Evolutionary conservation across 2,113 vertebrate genomes (phyloP).

Genomic region (Crotalus horridus): DNA sequence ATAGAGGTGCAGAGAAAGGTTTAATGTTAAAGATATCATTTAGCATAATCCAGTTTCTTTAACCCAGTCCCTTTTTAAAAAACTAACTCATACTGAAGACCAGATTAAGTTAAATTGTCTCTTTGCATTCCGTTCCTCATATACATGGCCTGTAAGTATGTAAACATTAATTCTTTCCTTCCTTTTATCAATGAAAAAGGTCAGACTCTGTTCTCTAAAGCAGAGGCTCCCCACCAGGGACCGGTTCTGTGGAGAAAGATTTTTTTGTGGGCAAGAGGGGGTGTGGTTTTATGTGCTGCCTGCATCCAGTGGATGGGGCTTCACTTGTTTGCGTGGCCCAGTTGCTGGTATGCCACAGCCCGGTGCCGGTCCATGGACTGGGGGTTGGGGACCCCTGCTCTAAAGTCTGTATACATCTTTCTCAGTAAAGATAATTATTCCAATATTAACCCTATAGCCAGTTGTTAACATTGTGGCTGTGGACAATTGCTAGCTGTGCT

Average conservation of each 20-base stretch:
- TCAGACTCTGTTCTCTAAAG: neutral
- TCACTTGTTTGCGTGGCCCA: too few species aligned
- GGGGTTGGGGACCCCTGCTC: too few species aligned
- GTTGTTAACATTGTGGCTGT: neutral
- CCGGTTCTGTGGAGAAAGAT: too few species aligned
- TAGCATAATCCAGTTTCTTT: neutral
- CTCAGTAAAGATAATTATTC: neutral
- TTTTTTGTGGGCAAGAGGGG: too few species aligned
- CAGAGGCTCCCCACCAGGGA: too few species aligned
- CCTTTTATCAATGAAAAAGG: neutral
- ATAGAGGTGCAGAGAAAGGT: neutral
- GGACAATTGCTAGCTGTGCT: neutral
- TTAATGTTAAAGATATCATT: neutral
- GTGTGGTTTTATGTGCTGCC: too few species aligned
- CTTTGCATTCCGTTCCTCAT: neutral
- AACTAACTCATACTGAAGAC: neutral
- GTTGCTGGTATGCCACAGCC: too few species aligned
- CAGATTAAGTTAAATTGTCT: neutral
- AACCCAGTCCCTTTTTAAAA: neutral
- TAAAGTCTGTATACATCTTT: neutral
- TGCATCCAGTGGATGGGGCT: too few species aligned
- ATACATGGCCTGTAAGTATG: neutral
- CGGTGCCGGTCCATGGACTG: too few species aligned
- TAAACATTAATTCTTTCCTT: neutral
- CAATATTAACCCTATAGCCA: neutral